Conservation (phyloP, 2,113 vertebrate genomes). For the Myanophis thanlyinensis region DNA sequence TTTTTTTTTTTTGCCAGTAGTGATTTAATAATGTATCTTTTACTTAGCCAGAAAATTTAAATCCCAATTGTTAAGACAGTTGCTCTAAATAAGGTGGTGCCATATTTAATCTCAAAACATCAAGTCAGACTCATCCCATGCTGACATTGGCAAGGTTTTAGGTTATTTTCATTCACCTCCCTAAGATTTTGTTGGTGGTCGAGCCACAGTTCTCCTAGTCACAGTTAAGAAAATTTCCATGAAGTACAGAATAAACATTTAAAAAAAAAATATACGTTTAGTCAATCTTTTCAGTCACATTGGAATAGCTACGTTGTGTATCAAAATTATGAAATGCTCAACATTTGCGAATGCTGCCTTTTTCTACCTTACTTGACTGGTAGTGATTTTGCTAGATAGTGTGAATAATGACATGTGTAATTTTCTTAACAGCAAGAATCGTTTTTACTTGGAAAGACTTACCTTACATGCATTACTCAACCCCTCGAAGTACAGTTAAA, state of each 20-base stretch:
- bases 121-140: not conserved
- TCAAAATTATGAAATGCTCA: not conserved
- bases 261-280: not conserved
- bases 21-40: not conserved
- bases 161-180: not conserved
- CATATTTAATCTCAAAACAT: not conserved
- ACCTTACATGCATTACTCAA: rapidly evolving
- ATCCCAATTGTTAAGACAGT: not conserved
- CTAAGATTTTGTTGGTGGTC: not conserved
- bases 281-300: not conserved
- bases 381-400: not conserved
- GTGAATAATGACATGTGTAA: not conserved
- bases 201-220: not conserved
- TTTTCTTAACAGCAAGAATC: conserved; percentile 1
- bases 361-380: not conserved
- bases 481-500: conserved; percentile 11
- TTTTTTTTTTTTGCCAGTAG: not conserved
- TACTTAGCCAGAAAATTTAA: not conserved
- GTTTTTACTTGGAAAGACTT: conserved; percentile 5
- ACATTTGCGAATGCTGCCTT: not conserved
- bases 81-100: not conserved
- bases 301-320: not conserved
- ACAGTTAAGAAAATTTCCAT: not conserved
- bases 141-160: not conserved
- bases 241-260: not conserved